phyloP scores from a whole-genome alignment of 2,888 invertebrate species.

The Eupithecia dodoneata region DNA sequence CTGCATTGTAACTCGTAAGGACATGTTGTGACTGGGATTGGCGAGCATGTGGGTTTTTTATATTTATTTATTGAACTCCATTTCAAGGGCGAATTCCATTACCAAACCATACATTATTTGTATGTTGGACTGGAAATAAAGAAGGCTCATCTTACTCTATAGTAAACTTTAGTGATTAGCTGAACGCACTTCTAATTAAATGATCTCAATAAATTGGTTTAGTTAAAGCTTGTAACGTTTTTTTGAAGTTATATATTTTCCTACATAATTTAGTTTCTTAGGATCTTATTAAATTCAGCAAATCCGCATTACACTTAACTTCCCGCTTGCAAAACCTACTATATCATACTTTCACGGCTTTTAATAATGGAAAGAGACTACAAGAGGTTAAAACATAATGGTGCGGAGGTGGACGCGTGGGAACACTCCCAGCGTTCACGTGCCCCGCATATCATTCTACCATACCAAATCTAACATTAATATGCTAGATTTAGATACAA shows the following conservation, averaged over 20 bases:
- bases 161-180: background rate
- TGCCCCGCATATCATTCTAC: conserved; percentile 73
- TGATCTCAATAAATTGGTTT: background rate
- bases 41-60: conserved; percentile 34
- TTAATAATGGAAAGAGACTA: conserved; percentile 80
- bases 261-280: background rate
- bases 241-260: background rate
- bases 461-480: conserved; percentile 79
- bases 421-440: conserved; percentile 83
- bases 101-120: conserved; percentile 22
- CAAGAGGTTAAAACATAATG: conserved; percentile 83
- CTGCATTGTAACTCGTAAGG: conserved; percentile 46
- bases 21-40: conserved; percentile 54
- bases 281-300: conserved; percentile 43
- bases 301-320: conserved; percentile 50
- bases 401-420: conserved; percentile 83
- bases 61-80: conserved; percentile 32
- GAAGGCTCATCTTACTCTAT: background rate
- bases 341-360: conserved; percentile 77
- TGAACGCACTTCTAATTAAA: background rate
- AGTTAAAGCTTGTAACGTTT: background rate
- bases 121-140: background rate
- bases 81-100: conserved; percentile 41
- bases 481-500: conserved; percentile 62
- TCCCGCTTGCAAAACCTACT: conserved; percentile 71